A percentile compares a stretch with the other conserved stretches of the same genome.
These are phyloP conservation scores for Tribolium castaneum DNA, from an alignment of 1,140 invertebrate species.

Conservation along the genomic window DNA sequence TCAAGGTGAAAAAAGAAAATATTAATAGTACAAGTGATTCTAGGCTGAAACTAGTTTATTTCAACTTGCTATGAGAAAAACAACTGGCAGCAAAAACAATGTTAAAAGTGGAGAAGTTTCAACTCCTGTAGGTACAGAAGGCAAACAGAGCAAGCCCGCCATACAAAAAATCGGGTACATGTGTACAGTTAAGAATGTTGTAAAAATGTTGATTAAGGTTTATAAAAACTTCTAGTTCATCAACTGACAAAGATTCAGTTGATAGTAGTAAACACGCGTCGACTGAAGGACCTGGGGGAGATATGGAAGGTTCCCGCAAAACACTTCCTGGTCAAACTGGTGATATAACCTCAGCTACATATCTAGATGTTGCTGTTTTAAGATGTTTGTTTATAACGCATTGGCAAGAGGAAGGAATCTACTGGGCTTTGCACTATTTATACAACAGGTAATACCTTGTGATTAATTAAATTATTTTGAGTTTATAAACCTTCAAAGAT, in stretches of 20 bases:
- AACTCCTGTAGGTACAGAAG: slow-evolving; percentile 64
- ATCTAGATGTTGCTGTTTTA: slow-evolving; percentile 94
- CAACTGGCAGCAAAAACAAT: slow-evolving; percentile 63
- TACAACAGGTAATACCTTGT: slow-evolving; percentile 78
- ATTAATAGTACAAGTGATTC: slow-evolving; percentile 29
- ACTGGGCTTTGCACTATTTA: slow-evolving; percentile 96
- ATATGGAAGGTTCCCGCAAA: slow-evolving; percentile 53
- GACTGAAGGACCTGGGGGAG: slow-evolving; percentile 40
- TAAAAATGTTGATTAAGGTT: slow-evolving; percentile 3
- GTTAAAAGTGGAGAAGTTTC: slow-evolving; percentile 67
- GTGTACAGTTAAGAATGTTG: slow-evolving; percentile 42
- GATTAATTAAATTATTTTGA: no score
- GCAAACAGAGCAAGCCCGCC: slow-evolving; percentile 65
- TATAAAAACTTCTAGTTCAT: slow-evolving; percentile 60
- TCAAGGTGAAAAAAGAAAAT: neutral
- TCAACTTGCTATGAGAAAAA: slow-evolving; percentile 69
- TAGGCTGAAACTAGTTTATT: slow-evolving; percentile 71
- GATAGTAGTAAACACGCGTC: slow-evolving; percentile 61
- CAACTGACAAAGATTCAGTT: slow-evolving; percentile 67
- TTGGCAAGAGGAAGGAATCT: slow-evolving; percentile 98
- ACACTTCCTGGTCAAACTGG: slow-evolving; percentile 52
- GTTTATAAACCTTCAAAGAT: slow-evolving; percentile 64
- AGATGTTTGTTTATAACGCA: slow-evolving; percentile 96
- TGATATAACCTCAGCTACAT: slow-evolving; percentile 89
- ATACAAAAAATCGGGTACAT: slow-evolving; percentile 71